These are phyloP conservation scores for Tolmerus cingulatus DNA, from an alignment of 2,888 invertebrate species.

Conservation along the genomic window DNA sequence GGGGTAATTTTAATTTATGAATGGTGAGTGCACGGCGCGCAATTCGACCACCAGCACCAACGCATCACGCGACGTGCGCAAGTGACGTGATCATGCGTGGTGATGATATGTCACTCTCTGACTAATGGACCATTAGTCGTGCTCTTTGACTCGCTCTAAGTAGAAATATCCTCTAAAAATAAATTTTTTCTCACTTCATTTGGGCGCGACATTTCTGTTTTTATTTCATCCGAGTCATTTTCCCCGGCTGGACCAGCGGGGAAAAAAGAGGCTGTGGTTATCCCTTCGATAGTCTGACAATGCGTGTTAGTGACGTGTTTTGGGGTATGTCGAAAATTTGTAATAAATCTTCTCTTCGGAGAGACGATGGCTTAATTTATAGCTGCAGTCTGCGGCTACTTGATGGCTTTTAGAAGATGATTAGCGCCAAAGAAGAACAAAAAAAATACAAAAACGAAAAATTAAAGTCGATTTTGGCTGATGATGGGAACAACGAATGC, in stretches of 20 bases:
- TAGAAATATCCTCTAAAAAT: slow-evolving; percentile 45
- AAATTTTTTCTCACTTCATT: slow-evolving; percentile 44
- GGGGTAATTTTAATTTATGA: background rate
- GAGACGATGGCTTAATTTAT: slow-evolving; percentile 43
- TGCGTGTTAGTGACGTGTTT: slow-evolving; percentile 19
- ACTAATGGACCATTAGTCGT: slow-evolving; percentile 50
- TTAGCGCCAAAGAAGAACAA: background rate
- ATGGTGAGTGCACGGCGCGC: background rate
- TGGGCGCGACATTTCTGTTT: background rate
- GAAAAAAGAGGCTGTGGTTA: background rate
- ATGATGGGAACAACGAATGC: background rate
- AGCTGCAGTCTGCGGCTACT: background rate
- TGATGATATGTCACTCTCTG: slow-evolving; percentile 41
- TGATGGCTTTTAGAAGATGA: slow-evolving; percentile 1
- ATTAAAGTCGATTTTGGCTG: background rate
- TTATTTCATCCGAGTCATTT: background rate
- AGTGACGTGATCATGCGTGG: slow-evolving; percentile 40
- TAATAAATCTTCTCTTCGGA: slow-evolving; percentile 50
- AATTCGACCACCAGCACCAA: background rate
- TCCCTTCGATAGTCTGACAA: background rate
- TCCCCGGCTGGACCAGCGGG: background rate
- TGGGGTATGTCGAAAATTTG: slow-evolving; percentile 50
- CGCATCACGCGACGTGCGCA: background rate
- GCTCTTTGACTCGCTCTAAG: slow-evolving; percentile 44
- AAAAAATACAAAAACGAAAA: too few species aligned